A percentile compares a stretch with the other conserved stretches of the same genome.
Evolutionary conservation across 2,888 invertebrate species (phyloP).

Genomic region (Timema cristinae): DNA sequence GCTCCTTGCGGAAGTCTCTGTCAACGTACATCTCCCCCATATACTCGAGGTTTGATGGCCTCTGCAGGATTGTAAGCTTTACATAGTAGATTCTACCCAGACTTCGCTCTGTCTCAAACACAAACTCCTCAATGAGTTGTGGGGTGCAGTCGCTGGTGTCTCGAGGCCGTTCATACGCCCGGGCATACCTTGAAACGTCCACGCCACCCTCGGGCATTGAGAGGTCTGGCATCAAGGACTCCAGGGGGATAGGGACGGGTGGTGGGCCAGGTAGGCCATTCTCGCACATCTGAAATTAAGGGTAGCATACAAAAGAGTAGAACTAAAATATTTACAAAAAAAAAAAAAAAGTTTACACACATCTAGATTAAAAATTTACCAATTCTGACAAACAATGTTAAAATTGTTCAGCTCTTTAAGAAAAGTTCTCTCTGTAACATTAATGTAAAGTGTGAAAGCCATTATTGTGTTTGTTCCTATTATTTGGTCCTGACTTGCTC

Average conservation of each 20-base stretch:
- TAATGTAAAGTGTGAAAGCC: too few relatives aligned
- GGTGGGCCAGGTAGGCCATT: constrained; percentile 24
- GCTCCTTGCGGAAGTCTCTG: constrained; percentile 72
- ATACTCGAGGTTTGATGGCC: constrained; percentile 84
- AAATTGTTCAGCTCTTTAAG: too few relatives aligned
- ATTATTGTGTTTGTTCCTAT: too few relatives aligned
- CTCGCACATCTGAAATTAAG: constrained; percentile 28
- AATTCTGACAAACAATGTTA: too few relatives aligned
- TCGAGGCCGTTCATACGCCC: constrained; percentile 58
- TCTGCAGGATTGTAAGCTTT: constrained; percentile 79
- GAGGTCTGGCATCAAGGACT: constrained; percentile 27
- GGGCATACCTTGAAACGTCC: constrained; percentile 45
- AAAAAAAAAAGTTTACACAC: too few relatives aligned
- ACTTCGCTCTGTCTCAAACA: constrained; percentile 78
- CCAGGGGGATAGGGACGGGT: constrained; percentile 17
- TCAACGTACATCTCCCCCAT: constrained; percentile 87
- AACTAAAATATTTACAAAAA: too few relatives aligned
- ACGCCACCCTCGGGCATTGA: constrained; percentile 30
- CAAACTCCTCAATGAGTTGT: constrained; percentile 81
- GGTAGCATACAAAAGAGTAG: too few relatives aligned
- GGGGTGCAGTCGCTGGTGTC: constrained; percentile 69
- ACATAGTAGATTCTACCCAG: constrained; percentile 70
- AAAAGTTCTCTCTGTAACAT: too few relatives aligned
- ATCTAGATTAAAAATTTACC: too few relatives aligned
- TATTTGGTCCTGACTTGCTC: too few relatives aligned